Evolutionary conservation across 2,113 vertebrate genomes (phyloP).

Genomic region (Nettapus auritus): DNA sequence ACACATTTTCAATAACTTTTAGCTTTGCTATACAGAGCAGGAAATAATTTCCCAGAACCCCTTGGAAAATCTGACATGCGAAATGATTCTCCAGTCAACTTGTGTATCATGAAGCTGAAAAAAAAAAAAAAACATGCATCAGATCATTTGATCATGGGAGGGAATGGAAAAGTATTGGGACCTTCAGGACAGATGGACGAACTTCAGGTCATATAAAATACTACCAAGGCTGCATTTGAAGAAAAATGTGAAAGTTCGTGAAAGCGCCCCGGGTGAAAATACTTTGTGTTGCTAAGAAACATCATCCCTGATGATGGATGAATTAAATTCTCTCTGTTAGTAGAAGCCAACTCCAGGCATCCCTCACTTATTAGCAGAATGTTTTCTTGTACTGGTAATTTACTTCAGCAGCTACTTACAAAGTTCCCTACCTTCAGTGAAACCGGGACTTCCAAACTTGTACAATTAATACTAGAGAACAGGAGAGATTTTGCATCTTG

Average conservation of each 20-base stretch:
- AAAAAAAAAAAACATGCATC: background rate
- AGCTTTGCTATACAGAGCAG: slow-evolving; percentile 65
- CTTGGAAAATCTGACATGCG: slow-evolving; percentile 67
- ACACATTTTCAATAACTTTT: slow-evolving; percentile 77
- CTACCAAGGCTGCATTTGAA: slow-evolving; percentile 65
- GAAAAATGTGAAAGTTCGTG: slow-evolving; percentile 66
- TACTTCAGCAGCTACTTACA: slow-evolving; percentile 61
- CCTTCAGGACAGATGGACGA: slow-evolving; percentile 75
- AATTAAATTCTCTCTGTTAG: slow-evolving; percentile 72
- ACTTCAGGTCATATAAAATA: slow-evolving; percentile 69
- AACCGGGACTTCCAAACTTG: slow-evolving; percentile 21
- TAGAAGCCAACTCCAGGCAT: slow-evolving; percentile 65
- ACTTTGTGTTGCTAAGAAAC: slow-evolving; percentile 76
- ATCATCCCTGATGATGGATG: slow-evolving; percentile 66
- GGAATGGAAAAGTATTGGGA: slow-evolving; percentile 62
- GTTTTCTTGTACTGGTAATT: slow-evolving; percentile 66
- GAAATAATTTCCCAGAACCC: slow-evolving; percentile 73
- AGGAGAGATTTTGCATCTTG: background rate
- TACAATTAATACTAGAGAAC: slow-evolving; percentile 34
- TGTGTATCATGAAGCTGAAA: slow-evolving; percentile 62
- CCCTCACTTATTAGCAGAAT: slow-evolving; percentile 65
- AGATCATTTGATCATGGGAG: slow-evolving; percentile 60
- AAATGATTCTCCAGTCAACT: slow-evolving; percentile 73
- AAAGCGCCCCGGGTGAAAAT: slow-evolving; percentile 62
- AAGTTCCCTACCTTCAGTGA: slow-evolving; percentile 36